Evolutionary conservation across 2,797 vertebrate species (phyloP).

Genomic region (Thripadectes ignobilis): DNA sequence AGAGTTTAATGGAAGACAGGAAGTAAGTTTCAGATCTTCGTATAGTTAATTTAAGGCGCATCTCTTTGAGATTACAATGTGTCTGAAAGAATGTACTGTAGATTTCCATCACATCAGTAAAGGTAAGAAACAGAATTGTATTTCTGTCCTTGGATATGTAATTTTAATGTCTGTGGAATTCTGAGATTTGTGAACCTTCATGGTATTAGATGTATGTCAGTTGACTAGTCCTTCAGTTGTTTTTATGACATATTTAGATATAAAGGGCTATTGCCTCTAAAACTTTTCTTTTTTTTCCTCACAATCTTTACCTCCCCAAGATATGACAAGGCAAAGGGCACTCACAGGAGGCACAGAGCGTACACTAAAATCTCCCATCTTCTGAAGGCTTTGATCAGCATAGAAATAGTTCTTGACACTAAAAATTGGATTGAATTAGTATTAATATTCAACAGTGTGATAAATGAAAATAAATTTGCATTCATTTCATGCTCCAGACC

Average conservation of each 20-base stretch:
- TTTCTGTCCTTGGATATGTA: not conserved
- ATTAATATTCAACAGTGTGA: conserved; percentile 29
- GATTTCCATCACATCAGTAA: not conserved
- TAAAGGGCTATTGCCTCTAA: not conserved
- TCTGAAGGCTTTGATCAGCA: not conserved
- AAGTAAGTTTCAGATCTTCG: not conserved
- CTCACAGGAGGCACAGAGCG: not conserved
- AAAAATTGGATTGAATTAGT: not conserved
- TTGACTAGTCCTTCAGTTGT: not conserved
- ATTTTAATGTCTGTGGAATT: not conserved
- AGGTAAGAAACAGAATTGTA: not conserved
- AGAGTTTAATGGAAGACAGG: not conserved
- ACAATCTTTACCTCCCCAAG: not conserved
- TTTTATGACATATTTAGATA: not conserved
- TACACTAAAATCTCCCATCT: not conserved
- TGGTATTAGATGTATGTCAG: not conserved
- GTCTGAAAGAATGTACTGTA: not conserved
- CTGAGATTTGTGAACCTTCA: not conserved
- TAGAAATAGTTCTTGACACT: not conserved
- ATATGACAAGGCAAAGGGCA: not conserved
- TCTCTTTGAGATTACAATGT: not conserved
- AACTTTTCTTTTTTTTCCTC: not conserved
- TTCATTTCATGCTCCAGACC: conserved; percentile 17
- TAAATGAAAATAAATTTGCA: conserved; percentile 19
- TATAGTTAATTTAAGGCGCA: not conserved